These are phyloP conservation scores for Perognathus longimembris DNA, from an alignment of 2,113 vertebrate genomes.

Conservation along the genomic window DNA sequence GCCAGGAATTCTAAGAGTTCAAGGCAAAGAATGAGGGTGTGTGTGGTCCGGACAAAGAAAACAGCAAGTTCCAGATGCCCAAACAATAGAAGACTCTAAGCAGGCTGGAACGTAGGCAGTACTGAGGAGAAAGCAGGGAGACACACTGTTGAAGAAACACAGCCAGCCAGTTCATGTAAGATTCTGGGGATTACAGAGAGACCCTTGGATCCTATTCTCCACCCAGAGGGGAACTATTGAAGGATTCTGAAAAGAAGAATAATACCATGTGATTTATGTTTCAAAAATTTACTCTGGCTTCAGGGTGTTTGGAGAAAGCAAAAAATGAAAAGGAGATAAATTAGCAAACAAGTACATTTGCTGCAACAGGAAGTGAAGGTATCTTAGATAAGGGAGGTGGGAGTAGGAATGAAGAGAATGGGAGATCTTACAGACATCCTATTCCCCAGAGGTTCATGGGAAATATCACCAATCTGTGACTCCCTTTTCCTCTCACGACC, in stretches of 20 bases:
- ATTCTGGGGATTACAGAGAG: not conserved
- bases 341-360: not conserved
- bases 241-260: not conserved
- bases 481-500: not conserved
- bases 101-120: not conserved
- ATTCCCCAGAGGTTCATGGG: not conserved
- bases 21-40: not conserved
- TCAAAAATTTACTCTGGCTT: not conserved
- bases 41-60: too few species aligned
- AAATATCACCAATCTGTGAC: not conserved
- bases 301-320: not conserved
- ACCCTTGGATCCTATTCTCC: not conserved
- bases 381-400: not conserved
- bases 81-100: not conserved
- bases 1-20: not conserved
- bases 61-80: too few species aligned
- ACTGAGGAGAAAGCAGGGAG: fast-evolving
- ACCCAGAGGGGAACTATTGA: not conserved
- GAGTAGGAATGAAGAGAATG: not conserved
- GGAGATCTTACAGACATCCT: not conserved
- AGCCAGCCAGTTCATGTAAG: not conserved
- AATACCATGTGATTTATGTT: not conserved
- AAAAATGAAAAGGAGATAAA: constrained; percentile 9
- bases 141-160: not conserved
- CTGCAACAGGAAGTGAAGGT: not conserved